These are phyloP conservation scores for Plumapathes pennacea DNA, from an alignment of 92 coral and sea anemone genomes.

Conservation along the genomic window DNA sequence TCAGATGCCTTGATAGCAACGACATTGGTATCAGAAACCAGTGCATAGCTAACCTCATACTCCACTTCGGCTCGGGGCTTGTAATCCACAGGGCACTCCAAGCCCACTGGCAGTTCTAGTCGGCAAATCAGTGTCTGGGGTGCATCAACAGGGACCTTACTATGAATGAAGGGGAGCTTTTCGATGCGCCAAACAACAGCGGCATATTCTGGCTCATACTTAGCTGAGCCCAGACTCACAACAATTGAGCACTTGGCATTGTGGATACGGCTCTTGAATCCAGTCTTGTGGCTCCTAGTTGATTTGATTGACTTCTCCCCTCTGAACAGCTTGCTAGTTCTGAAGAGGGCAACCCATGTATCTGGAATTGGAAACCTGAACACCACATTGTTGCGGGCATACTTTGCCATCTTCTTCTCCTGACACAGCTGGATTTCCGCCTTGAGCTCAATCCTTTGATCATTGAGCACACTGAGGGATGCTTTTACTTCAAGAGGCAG, in stretches of 20 bases:
- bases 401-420: conserved; percentile 88
- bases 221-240: conserved; percentile 86
- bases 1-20: conserved; percentile 93
- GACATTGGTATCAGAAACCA: conserved; percentile 90
- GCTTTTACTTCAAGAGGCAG: conserved; percentile 79
- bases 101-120: conserved; percentile 73
- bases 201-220: conserved; percentile 88
- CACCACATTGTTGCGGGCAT: conserved; percentile 81
- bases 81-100: conserved; percentile 83
- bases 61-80: conserved; percentile 87
- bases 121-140: conserved; percentile 81
- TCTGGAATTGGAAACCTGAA: conserved; percentile 94
- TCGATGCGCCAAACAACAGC: conserved; percentile 91
- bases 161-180: conserved; percentile 81
- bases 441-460: conserved; percentile 79
- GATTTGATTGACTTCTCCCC: conserved; percentile 95
- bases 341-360: conserved; percentile 93
- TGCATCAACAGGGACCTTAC: conserved; percentile 93
- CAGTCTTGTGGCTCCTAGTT: conserved; percentile 82
- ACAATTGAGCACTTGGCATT: conserved; percentile 83
- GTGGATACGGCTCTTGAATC: conserved; percentile 81
- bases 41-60: conserved; percentile 83
- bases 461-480: conserved; percentile 69
- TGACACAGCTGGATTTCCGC: conserved; percentile 95
- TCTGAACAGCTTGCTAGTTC: conserved; percentile 73